Evolutionary conservation across 2,888 invertebrate genomes (phyloP).

Genomic region (Tupiocoris notatus): DNA sequence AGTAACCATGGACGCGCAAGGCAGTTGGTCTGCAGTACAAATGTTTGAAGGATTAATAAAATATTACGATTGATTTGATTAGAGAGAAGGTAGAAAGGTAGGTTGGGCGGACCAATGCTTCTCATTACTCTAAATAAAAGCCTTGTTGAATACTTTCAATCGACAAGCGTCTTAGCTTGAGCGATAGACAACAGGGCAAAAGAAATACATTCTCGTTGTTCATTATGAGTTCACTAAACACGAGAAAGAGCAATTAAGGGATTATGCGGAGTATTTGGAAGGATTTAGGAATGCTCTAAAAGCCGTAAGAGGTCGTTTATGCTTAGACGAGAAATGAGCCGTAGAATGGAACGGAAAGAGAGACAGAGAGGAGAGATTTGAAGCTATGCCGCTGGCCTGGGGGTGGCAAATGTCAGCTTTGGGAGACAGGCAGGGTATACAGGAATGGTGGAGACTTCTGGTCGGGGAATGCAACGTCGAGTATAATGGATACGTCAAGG

Average conservation of each 20-base stretch:
- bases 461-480: no score
- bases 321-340: neutral
- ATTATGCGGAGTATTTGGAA: neutral
- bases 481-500: neutral
- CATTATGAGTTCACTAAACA: neutral
- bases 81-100: no score
- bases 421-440: neutral
- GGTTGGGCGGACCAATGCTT: no score
- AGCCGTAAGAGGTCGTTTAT: neutral
- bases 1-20: no score
- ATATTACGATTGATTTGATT: no score
- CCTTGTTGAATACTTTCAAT: no score
- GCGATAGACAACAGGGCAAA: no score
- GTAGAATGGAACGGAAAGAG: neutral
- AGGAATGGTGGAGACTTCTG: neutral
- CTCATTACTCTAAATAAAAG: no score
- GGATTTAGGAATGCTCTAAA: neutral
- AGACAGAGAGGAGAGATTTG: neutral
- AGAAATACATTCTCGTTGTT: neutral
- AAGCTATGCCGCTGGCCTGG: neutral
- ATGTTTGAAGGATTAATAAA: no score
- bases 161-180: no score
- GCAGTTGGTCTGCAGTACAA: no score
- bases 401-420: neutral
- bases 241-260: neutral